Percentiles rank a stretch among this genome's conserved stretches.
phyloP scores from a whole-genome alignment of 2,888 invertebrate species.

The Ormyrus labotus region DNA sequence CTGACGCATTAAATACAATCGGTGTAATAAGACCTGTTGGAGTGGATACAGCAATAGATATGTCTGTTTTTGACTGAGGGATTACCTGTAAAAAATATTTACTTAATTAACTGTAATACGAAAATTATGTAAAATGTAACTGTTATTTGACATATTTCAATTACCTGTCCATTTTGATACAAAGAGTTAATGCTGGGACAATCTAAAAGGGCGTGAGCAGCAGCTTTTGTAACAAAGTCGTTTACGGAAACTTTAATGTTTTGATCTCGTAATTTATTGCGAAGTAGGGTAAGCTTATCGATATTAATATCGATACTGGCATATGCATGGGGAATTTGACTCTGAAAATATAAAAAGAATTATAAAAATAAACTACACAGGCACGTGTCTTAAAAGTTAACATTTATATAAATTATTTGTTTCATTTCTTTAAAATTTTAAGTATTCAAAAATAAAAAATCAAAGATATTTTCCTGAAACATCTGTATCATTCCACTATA shows the following conservation, averaged over 20 bases:
- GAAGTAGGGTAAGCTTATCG: slow-evolving; percentile 76
- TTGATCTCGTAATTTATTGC: slow-evolving; percentile 77
- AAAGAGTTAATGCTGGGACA: slow-evolving; percentile 77
- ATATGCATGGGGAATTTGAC: slow-evolving; percentile 82
- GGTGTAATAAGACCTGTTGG: slow-evolving; percentile 82
- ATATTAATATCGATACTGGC: slow-evolving; percentile 78
- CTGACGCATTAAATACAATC: slow-evolving; percentile 79
- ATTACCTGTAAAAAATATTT: slow-evolving; percentile 66
- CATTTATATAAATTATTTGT: not conserved
- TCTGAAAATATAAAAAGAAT: slow-evolving; percentile 71
- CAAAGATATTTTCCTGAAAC: too few species aligned
- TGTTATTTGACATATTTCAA: slow-evolving; percentile 5
- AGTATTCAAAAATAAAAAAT: not conserved
- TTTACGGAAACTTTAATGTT: slow-evolving; percentile 81
- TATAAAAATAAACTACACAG: not conserved
- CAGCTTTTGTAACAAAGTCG: slow-evolving; percentile 82
- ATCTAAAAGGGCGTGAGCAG: slow-evolving; percentile 78
- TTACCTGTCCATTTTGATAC: slow-evolving; percentile 76
- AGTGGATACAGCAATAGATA: slow-evolving; percentile 82
- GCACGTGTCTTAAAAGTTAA: not conserved
- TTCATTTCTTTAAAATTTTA: not conserved
- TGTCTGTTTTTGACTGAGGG: slow-evolving; percentile 77
- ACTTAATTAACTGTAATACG: not conserved
- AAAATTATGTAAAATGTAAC: slow-evolving; percentile 57
- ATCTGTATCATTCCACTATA: too few species aligned